These are phyloP conservation scores for Arvicanthis niloticus DNA, from an alignment of 2,113 vertebrate species.

Conservation along the genomic window DNA sequence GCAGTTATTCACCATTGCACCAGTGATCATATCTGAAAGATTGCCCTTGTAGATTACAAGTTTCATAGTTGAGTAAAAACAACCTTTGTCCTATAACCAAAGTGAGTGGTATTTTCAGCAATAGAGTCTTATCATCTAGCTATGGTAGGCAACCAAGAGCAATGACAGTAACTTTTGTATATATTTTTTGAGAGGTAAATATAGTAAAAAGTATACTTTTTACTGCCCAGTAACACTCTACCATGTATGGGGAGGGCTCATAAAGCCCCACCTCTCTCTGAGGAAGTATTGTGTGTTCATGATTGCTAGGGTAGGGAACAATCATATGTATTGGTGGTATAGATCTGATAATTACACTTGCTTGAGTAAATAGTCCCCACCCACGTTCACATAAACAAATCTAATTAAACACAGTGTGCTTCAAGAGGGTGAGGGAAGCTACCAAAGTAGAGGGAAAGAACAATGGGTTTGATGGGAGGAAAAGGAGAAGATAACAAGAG, in stretches of 20 bases:
- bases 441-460: no score
- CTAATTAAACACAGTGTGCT: neutral
- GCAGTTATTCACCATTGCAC: no score
- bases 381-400: neutral
- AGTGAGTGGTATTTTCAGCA: neutral
- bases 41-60: neutral
- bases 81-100: neutral
- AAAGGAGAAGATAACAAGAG: no score
- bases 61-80: neutral
- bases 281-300: neutral
- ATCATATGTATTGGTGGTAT: neutral
- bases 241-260: neutral
- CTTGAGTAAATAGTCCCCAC: neutral
- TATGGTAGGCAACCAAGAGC: neutral
- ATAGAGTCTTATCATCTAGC: neutral
- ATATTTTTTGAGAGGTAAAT: neutral
- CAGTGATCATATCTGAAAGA: neutral
- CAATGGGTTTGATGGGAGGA: neutral
- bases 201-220: no score
- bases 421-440: rapidly evolving
- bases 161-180: neutral
- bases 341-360: neutral
- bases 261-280: neutral
- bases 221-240: no score
- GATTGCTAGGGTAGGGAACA: neutral